Conservation (phyloP, 2,888 invertebrate species). For the Choristoneura rosaceana region DNA sequence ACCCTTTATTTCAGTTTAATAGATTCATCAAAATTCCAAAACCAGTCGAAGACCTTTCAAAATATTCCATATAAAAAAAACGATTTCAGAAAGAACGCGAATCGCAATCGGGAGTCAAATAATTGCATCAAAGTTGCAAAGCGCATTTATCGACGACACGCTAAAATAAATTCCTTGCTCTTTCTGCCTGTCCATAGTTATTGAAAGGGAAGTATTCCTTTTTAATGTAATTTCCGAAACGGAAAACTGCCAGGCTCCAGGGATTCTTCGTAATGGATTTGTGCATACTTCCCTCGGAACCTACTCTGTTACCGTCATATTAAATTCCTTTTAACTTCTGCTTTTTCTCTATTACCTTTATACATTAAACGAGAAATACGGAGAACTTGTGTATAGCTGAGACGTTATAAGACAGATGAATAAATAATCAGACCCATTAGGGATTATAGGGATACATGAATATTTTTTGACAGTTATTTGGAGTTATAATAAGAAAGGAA, state of each 20-base stretch:
- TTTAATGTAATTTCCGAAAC: conserved; percentile 83
- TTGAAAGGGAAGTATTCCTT: conserved; percentile 76
- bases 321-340: conserved; percentile 51
- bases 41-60: neutral
- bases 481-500: neutral
- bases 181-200: conserved; percentile 65
- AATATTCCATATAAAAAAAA: neutral
- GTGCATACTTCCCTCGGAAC: conserved; percentile 66
- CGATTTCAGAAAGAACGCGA: neutral
- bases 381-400: neutral
- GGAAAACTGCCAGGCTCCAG: conserved; percentile 68
- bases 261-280: conserved; percentile 79
- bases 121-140: conserved; percentile 15
- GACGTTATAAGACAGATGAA: neutral
- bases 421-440: neutral
- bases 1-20: too few species aligned
- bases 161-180: conserved; percentile 53
- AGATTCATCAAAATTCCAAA: too few species aligned
- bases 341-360: conserved; percentile 38
- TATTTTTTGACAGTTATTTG: neutral
- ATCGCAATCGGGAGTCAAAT: neutral
- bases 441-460: neutral
- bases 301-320: conserved; percentile 63
- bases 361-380: conserved; percentile 10
- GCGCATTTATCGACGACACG: conserved; percentile 14